Evolutionary conservation across 2,888 invertebrate species (phyloP), one percentile per base, ranked within the genome.

Genomic region (Polietes domitor): DNA sequence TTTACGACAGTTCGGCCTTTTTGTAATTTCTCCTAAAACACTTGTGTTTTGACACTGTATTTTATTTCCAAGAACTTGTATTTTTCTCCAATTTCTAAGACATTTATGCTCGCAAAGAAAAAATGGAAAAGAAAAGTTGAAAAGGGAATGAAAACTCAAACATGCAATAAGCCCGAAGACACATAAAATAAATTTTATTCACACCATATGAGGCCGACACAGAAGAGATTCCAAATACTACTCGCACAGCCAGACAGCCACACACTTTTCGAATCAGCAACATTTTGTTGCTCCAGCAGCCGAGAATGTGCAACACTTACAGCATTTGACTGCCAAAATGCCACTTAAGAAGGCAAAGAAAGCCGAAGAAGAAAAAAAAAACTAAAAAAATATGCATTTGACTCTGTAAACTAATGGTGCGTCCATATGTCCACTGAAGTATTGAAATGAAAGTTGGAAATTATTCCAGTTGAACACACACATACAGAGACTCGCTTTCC

Each of bases 321-420:
- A 77, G 84, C 50, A 77, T 84, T 72, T 76, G 55, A 65, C 74
- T 84, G 84, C 84, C 84, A 84, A 84, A 84, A 84, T 81, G 81
- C 84, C 84, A 84, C 84, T 84, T 81, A 78, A 58, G 78, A 61
- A 74, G 43, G 24, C 43, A 41, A 55, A 24, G 68, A 24, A 68
- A 10, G 68, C 37, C 0, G 32, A 37, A 32, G 7, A n/a, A n/a
- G n/a, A n/a, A n/a, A n/a, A n/a, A n/a, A n/a, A n/a, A n/a, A 28
- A 28, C 1, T 24, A 43, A 68, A 12, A 7, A 7, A 68, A 24
- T 68, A 41, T 21, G 9, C 43, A 43, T 15, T 43, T 68, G 37
- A 61, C 68, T 68, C 21, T 65, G 65, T 41, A 19, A 68, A 68
- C 17, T 43, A 68, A 68, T 43, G 68, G 37, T 63, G 17, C 63